Percentiles rank a stretch among this genome's conserved stretches.
These are phyloP conservation scores for Arenaria interpres DNA, from an alignment of 2,113 vertebrate genomes.

Conservation along the genomic window DNA sequence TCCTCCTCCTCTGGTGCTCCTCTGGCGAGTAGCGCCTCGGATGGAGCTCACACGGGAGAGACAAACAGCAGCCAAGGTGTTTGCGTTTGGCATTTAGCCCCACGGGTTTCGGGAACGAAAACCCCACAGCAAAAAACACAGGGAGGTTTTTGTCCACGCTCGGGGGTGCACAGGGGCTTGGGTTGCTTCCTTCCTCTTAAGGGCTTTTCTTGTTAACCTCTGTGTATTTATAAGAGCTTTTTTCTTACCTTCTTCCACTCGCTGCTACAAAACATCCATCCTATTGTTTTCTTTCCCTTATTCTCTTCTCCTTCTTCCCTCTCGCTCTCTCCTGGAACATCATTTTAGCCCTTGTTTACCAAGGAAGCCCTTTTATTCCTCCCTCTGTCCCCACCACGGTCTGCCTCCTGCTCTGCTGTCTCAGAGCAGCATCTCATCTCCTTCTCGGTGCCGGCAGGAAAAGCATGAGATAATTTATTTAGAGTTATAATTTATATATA, in stretches of 20 bases:
- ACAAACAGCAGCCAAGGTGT: not conserved
- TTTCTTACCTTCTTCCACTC: not conserved
- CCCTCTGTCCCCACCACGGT: not conserved
- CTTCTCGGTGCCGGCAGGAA: not conserved
- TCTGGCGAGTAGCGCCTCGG: rapidly evolving
- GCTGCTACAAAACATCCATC: not conserved
- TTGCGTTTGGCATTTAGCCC: rapidly evolving
- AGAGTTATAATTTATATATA: no score
- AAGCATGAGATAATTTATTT: not conserved
- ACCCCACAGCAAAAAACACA: not conserved
- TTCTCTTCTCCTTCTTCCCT: not conserved
- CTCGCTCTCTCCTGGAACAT: not conserved
- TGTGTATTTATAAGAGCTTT: not conserved
- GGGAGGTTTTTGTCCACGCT: not conserved
- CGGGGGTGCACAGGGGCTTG: not conserved
- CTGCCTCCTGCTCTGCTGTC: not conserved
- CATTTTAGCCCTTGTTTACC: not conserved
- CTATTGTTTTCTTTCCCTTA: not conserved
- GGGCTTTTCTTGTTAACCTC: not conserved
- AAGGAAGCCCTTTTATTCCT: no score
- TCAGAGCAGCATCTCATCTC: not conserved
- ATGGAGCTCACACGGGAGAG: rapidly evolving
- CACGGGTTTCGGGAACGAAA: not conserved
- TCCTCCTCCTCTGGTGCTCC: not conserved
- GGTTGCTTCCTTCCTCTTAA: not conserved